phyloP scores from a whole-genome alignment of 2,797 vertebrate species.

The Mallotus villosus region DNA sequence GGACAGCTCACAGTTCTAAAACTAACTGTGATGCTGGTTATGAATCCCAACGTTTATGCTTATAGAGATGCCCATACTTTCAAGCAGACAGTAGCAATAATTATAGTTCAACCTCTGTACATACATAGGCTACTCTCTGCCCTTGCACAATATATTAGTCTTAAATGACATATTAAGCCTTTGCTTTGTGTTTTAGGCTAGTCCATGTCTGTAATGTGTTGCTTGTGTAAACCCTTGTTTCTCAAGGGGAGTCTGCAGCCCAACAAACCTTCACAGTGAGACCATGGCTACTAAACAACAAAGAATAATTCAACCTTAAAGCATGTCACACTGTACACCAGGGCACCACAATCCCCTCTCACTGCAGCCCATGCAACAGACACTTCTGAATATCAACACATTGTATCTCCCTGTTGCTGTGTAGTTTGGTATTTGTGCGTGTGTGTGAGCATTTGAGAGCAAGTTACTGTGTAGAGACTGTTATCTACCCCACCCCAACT shows the following conservation, averaged over 20 bases:
- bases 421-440: constrained; percentile 29
- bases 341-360: constrained; percentile 26
- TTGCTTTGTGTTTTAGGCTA: too few species aligned
- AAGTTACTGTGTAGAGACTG: not conserved
- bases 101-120: too few species aligned
- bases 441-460: constrained; percentile 14
- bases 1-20: constrained; percentile 32
- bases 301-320: constrained; percentile 49
- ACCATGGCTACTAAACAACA: not conserved
- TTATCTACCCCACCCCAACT: not conserved
- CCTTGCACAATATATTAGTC: too few species aligned
- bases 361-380: constrained; percentile 41
- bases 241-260: too few species aligned
- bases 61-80: too few species aligned
- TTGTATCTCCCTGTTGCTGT: constrained; percentile 40
- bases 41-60: too few species aligned
- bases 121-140: too few species aligned
- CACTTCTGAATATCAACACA: constrained; percentile 54
- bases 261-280: constrained; percentile 26
- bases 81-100: too few species aligned
- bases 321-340: constrained; percentile 42
- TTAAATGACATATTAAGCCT: too few species aligned
- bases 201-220: too few species aligned
- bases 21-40: too few species aligned
- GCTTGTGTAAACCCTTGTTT: too few species aligned